Evolutionary conservation across 2,888 invertebrate genomes (phyloP), one percentile per base, ranked within the genome.

Genomic region (Eristalinus sepulchralis): DNA sequence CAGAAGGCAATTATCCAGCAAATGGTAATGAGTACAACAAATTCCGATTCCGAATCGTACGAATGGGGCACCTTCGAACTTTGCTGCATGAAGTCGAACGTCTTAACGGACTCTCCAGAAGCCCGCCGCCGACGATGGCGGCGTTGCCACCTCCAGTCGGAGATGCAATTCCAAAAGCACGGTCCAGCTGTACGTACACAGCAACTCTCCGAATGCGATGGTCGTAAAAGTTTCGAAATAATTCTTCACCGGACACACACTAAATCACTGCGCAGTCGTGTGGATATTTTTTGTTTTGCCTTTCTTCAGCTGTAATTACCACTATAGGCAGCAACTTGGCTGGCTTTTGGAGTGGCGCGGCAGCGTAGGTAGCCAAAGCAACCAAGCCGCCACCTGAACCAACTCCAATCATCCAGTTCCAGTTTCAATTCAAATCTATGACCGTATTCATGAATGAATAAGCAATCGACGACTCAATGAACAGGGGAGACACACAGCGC

Each of bases 381-480:
- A 31, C 39, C n/a, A 27, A 60, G 70, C 73, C 64, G 71, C 82
- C 86, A 86, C 86, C 86, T 86, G 82, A 81, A 67, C 59, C 60
- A 36, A 64, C 59, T 67, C 59, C 60, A 60, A 77, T 68, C 68
- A 62, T 62, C 66, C 34, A 77, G 77, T 77, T 76, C 75, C 66
- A 68, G 68, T 68, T 77, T 71, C 66, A 36, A 36, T 64, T 34
- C 66, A 57, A 39, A 27, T 68, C 68, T 20, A 63, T 71, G 67
- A 73, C 53, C 68, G 66, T 62, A 73, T 83, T 83, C 82, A 83
- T 86, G 86, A 86, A 86, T 86, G 86, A 83, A 83, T 83, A 86
- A 85, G 34, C 81, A 59, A 81, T 85, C 70, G n/a, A 39, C 53
- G 60, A 55, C 34, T 77, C 68, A 81, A 81, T 76, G 82, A 78